Percentiles rank a stretch among this genome's conserved stretches.
These are phyloP conservation scores for Bergia puertoricense DNA, from an alignment of 92 coral and sea anemone species.

Conservation along the genomic window DNA sequence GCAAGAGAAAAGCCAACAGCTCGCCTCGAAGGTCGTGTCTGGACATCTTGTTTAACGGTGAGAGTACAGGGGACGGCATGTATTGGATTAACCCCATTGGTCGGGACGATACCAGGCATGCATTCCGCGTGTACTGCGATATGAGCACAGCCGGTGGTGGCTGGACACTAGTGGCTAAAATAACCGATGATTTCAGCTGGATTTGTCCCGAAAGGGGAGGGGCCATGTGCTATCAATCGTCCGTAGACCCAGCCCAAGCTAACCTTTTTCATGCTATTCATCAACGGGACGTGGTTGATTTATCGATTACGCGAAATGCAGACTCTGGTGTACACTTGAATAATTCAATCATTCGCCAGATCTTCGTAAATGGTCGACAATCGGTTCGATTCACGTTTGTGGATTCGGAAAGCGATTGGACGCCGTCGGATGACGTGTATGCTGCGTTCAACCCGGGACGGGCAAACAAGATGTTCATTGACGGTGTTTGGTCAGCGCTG, in stretches of 20 bases:
- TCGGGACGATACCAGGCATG: slow-evolving; percentile 41
- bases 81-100: slow-evolving; percentile 62
- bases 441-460: slow-evolving; percentile 58
- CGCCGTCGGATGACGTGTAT: slow-evolving; percentile 61
- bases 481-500: slow-evolving; percentile 50
- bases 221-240: slow-evolving; percentile 36
- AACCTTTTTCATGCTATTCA: slow-evolving; percentile 57
- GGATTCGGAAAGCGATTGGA: slow-evolving; percentile 49
- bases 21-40: slow-evolving; percentile 49
- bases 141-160: slow-evolving; percentile 65
- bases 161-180: slow-evolving; percentile 57
- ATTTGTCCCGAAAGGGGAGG: slow-evolving; percentile 63
- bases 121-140: slow-evolving; percentile 58
- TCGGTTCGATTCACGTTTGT: slow-evolving; percentile 63
- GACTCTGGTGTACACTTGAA: slow-evolving; percentile 61
- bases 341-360: slow-evolving; percentile 48
- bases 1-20: slow-evolving; percentile 3
- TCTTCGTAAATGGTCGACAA: slow-evolving; percentile 55
- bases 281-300: slow-evolving; percentile 52
- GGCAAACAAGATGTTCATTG: slow-evolving; percentile 48
- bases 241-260: slow-evolving; percentile 50
- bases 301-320: slow-evolving; percentile 47
- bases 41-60: slow-evolving; percentile 54
- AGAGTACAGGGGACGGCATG: slow-evolving; percentile 53
- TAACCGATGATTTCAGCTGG: slow-evolving; percentile 60